These are phyloP conservation scores for Scolopax bukidnonensis DNA, from an alignment of 2,797 vertebrate species.

Conservation along the genomic window DNA sequence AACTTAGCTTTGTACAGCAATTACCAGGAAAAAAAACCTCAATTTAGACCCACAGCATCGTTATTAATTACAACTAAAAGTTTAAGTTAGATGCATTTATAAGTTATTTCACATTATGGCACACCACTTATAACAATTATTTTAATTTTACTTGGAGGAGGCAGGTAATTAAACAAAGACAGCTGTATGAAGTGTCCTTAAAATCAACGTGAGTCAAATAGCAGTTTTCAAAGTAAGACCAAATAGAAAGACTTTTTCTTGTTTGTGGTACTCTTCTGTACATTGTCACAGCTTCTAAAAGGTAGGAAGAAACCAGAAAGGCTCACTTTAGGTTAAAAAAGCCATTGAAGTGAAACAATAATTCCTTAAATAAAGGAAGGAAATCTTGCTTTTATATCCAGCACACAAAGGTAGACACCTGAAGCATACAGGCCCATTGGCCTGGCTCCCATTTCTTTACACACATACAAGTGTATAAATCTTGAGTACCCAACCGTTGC, in stretches of 20 bases:
- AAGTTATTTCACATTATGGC: not conserved
- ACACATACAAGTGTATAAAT: not conserved
- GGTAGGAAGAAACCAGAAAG: not conserved
- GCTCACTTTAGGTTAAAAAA: not conserved
- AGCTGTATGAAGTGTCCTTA: not conserved
- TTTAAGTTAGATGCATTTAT: not conserved
- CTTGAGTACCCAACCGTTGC: not conserved
- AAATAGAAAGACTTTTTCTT: not conserved
- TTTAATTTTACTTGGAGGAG: not conserved
- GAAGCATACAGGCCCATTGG: not conserved
- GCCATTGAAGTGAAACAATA: not conserved
- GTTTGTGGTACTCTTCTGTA: not conserved
- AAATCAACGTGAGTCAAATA: not conserved
- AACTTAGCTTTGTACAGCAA: not conserved
- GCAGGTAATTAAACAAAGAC: not conserved
- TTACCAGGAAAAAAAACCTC: not conserved
- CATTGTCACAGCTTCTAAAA: not conserved
- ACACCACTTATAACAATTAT: not conserved
- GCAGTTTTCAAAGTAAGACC: not conserved
- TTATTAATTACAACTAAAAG: not conserved
- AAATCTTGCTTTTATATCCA: not conserved
- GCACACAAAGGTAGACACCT: not conserved
- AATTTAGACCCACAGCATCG: not conserved
- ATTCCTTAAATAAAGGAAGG: not conserved
- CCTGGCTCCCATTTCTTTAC: not conserved